Evolutionary conservation across 2,797 vertebrate genomes (phyloP).

Genomic region (Sebastolobus altivelis): DNA sequence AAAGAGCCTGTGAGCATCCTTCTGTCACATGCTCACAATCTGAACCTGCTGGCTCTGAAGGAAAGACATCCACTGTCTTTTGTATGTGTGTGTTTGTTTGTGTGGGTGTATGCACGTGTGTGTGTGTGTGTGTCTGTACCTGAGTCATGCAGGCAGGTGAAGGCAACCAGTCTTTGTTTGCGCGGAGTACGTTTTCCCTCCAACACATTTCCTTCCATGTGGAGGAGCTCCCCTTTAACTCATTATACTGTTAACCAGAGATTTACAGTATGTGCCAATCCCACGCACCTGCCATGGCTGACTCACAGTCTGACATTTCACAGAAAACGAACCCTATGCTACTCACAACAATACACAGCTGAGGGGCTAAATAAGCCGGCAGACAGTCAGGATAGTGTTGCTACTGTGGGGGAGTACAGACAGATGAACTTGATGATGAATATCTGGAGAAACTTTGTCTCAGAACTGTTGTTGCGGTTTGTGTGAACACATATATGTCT

Average conservation of each 20-base stretch:
- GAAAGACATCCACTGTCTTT: constrained; percentile 25
- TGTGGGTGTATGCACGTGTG: not conserved
- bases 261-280: constrained; percentile 64
- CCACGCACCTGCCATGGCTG: constrained; percentile 67
- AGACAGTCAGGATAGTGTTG: constrained; percentile 43
- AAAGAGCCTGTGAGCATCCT: constrained; percentile 50
- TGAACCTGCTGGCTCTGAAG: constrained; percentile 42
- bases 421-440: constrained; percentile 45
- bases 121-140: not conserved
- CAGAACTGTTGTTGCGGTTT: constrained; percentile 14
- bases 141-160: constrained; percentile 39
- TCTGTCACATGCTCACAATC: constrained; percentile 55
- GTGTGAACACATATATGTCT: not conserved
- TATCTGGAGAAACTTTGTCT: constrained; percentile 28
- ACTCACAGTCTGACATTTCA: constrained; percentile 71
- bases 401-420: constrained; percentile 44
- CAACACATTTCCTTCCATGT: constrained; percentile 45
- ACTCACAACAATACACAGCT: constrained; percentile 55
- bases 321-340: constrained; percentile 60
- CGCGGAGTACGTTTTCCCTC: constrained; percentile 24
- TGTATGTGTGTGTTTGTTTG: not conserved
- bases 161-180: constrained; percentile 28
- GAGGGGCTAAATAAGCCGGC: constrained; percentile 53
- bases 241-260: constrained; percentile 59
- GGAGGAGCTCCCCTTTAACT: constrained; percentile 55